Percentiles rank a stretch among this genome's conserved stretches.
phyloP scores from a whole-genome alignment of 2,113 vertebrate genomes.

The Plectropomus leopardus region DNA sequence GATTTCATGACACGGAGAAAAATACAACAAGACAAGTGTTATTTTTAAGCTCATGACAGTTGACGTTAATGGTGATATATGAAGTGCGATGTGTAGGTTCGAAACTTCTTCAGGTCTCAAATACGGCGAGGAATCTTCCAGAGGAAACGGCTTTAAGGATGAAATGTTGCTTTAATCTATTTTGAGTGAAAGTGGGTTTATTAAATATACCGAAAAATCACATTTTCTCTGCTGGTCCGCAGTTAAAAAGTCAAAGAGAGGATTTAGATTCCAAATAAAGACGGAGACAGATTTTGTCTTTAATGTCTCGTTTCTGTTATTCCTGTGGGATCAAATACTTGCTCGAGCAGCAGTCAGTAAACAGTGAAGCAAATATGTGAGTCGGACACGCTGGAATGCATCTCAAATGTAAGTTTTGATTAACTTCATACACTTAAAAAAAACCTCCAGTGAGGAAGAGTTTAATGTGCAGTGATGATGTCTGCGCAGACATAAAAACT shows the following conservation, averaged over 20 bases:
- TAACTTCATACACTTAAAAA: constrained; percentile 42
- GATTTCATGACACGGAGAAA: constrained; percentile 71
- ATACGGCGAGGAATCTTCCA: constrained; percentile 60
- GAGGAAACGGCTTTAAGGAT: constrained; percentile 68
- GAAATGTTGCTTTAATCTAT: constrained; percentile 75
- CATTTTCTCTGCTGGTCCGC: constrained; percentile 68
- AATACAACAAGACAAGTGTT: constrained; percentile 77
- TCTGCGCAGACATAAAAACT: constrained; percentile 59
- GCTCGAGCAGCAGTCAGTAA: constrained; percentile 66
- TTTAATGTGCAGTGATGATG: constrained; percentile 54
- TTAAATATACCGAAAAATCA: constrained; percentile 80
- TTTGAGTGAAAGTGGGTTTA: constrained; percentile 75
- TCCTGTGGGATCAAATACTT: constrained; percentile 67
- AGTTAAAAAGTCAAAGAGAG: constrained; percentile 64
- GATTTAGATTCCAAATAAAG: constrained; percentile 77
- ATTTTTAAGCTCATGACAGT: constrained; percentile 72
- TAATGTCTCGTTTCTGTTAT: constrained; percentile 71
- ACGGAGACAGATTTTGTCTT: constrained; percentile 68
- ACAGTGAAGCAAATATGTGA: constrained; percentile 80
- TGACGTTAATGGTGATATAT: constrained; percentile 76
- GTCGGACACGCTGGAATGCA: constrained; percentile 60
- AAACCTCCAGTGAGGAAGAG: constrained; percentile 40
- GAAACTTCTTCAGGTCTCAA: constrained; percentile 60
- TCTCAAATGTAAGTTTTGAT: constrained; percentile 63
- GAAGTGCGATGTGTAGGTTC: constrained; percentile 61